These are phyloP conservation scores for Casuarius casuarius DNA, from an alignment of 2,113 vertebrate species.

Conservation along the genomic window DNA sequence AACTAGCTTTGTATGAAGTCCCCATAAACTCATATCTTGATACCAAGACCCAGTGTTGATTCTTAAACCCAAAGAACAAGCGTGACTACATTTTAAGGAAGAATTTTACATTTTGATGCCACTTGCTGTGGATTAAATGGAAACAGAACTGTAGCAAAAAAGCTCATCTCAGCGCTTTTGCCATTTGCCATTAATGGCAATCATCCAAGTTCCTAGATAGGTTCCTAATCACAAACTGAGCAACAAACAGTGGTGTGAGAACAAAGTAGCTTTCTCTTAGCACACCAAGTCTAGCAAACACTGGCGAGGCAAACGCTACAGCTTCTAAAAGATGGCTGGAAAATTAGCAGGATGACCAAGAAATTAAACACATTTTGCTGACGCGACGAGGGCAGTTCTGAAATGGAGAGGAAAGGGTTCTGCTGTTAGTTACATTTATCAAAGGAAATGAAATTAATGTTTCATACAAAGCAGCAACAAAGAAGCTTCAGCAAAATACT, in stretches of 20 bases:
- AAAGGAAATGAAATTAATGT: not conserved
- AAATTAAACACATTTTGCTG: not conserved
- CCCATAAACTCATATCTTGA: not conserved
- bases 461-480: not conserved
- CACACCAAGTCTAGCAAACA: not conserved
- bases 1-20: not conserved
- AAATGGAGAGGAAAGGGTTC: accelerated
- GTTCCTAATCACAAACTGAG: not conserved
- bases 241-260: not conserved
- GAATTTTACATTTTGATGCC: not conserved
- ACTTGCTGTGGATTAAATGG: not conserved
- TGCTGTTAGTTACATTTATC: accelerated
- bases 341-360: not conserved
- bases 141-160: not conserved
- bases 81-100: not conserved
- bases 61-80: not conserved
- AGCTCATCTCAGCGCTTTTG: not conserved
- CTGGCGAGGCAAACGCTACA: no score
- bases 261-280: not conserved
- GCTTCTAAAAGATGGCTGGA: not conserved
- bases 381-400: accelerated
- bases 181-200: not conserved
- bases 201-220: not conserved
- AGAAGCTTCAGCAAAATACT: not conserved
- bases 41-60: accelerated